Evolutionary conservation across 2,113 vertebrate genomes (phyloP).

Genomic region (Labeo rohita): DNA sequence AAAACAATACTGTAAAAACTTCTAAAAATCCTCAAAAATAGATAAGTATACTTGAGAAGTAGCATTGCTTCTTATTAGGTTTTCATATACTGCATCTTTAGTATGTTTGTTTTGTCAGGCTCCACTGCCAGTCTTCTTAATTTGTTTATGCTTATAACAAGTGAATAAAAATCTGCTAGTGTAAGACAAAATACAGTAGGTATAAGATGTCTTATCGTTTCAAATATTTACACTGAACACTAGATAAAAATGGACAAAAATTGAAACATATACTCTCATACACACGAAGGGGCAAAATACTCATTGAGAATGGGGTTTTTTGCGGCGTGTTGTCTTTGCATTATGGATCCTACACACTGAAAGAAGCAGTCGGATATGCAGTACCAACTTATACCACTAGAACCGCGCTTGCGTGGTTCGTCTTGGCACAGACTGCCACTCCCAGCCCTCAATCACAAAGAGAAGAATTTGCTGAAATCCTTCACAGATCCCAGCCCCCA

Average conservation of each 20-base stretch:
- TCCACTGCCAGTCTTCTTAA: background rate
- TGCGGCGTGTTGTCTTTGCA: background rate
- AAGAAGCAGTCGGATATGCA: background rate
- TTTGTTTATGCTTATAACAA: background rate
- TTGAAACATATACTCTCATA: background rate
- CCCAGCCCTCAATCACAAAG: slow-evolving; percentile 23
- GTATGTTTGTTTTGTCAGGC: background rate
- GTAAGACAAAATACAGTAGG: background rate
- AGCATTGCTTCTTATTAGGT: background rate
- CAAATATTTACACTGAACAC: background rate
- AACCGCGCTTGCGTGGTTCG: background rate
- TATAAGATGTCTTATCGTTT: background rate
- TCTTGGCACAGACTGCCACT: slow-evolving; percentile 36
- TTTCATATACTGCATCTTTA: background rate
- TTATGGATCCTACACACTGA: background rate
- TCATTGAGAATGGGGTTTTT: background rate
- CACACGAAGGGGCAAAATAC: background rate
- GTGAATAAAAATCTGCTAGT: background rate
- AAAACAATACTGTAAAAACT: background rate
- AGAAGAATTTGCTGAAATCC: slow-evolving; percentile 53
- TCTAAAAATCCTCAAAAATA: background rate
- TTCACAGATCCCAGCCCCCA: slow-evolving; percentile 72
- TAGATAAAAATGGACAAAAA: background rate
- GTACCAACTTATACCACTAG: background rate
- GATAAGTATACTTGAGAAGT: background rate